Evolutionary conservation across 2,888 invertebrate genomes (phyloP), one percentile per base, ranked within the genome.

Genomic region (Lordiphosa fenestrarum): DNA sequence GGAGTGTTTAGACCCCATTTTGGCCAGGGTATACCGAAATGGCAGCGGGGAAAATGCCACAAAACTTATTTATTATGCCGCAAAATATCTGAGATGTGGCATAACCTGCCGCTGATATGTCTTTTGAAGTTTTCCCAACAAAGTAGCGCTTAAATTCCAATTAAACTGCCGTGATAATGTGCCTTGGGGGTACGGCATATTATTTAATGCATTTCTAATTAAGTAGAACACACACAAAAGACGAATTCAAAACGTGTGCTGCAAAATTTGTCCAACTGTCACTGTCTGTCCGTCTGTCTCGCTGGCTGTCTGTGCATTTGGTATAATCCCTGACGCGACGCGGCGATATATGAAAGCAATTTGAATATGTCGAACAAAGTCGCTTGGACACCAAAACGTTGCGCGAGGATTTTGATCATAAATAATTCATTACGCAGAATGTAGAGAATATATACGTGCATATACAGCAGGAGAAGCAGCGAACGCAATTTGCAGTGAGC

Each of bases 361-460:
- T 71, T 69, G 66, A 61, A 71, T 71, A 69, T 66, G 57, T 62
- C 59, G 59, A 46, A 58, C 38, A 35, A 23, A 41, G 33, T 47
- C 59, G 59, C 49, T 52, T 62, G 61, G 39, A 52, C 48, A 46
- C 39, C 60, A 48, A 40, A 48, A 21, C 48, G 37, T 13, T 37
- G 50, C 7, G 13, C 35, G 42, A 30, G 51, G 67, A 60, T 73
- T 64, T 61, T 63, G 41, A 58, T 60, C 67, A 73, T 73, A 68
- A 73, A 70, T 76, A 70, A 75, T 75, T 76, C 68, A 75, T 75
- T 68, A 64, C 50, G 51, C 62, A 53, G 57, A 54, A 59, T 40
- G 40, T 50, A 46, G 63, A 56, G 40, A 40, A 35, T 30, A 52
- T 30, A 25, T 42, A 23, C 19, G 12, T 7, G 33, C 33, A 47